Conservation (phyloP, 1,140 invertebrate species). For the Hypsibius dujardini region DNA sequence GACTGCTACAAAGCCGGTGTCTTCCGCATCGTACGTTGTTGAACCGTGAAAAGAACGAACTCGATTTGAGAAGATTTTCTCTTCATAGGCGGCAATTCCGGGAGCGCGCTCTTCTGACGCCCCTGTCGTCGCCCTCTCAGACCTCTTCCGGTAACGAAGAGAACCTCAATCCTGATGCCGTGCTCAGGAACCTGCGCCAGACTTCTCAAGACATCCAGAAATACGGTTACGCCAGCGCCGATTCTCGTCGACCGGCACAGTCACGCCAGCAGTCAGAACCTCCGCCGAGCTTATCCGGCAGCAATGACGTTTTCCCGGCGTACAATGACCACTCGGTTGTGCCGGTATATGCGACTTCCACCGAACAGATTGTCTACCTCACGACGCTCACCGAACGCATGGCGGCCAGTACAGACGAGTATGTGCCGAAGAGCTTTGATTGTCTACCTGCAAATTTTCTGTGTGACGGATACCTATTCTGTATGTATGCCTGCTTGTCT, state of each 20-base stretch:
- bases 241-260: not conserved
- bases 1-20: too few species aligned
- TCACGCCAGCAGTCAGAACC: slow-evolving; percentile 1
- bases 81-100: too few species aligned
- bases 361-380: not conserved
- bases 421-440: not conserved
- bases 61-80: too few species aligned
- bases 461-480: too few species aligned
- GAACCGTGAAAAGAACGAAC: too few species aligned
- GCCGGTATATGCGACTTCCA: not conserved
- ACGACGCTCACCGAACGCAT: not conserved
- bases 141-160: slow-evolving; percentile 12
- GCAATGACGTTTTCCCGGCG: not conserved
- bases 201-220: slow-evolving; percentile 10
- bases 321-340: slow-evolving; percentile 1
- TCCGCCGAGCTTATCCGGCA: not conserved
- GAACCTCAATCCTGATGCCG: not conserved
- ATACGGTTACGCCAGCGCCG: not conserved
- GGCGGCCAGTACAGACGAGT: not conserved
- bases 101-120: too few species aligned
- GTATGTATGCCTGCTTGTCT: too few species aligned
- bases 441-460: too few species aligned
- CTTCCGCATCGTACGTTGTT: too few species aligned
- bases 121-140: not conserved
- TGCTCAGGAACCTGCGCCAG: not conserved